Conservation (phyloP, 2,113 vertebrate genomes). For the Tautogolabrus adspersus region DNA sequence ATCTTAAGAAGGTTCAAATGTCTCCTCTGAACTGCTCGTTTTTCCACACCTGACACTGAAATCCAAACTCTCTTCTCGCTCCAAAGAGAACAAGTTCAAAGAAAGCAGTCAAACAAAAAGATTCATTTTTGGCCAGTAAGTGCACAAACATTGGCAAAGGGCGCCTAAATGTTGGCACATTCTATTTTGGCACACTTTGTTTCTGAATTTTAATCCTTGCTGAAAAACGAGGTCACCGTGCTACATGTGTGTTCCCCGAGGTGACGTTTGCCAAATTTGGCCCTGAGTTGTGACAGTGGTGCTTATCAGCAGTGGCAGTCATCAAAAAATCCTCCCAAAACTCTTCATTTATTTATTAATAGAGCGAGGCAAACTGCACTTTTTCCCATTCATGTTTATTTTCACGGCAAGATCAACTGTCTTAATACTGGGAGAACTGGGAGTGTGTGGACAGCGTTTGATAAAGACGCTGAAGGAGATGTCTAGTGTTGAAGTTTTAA, state of each 20-base stretch:
- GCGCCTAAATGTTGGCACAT: not conserved
- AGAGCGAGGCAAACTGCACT: not conserved
- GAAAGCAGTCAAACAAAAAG: not conserved
- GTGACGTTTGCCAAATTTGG: constrained; percentile 27
- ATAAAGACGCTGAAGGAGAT: too few species aligned
- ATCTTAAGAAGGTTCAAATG: not conserved
- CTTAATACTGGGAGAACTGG: too few species aligned
- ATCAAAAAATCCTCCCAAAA: not conserved
- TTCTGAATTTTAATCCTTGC: constrained; percentile 19
- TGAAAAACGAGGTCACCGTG: constrained; percentile 36
- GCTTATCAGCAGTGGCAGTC: constrained; percentile 12
- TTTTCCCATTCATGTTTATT: not conserved
- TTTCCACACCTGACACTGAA: constrained; percentile 19
- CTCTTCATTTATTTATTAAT: constrained; percentile 9
- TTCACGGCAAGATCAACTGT: not conserved
- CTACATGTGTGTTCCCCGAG: constrained; percentile 36
- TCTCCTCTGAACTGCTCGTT: not conserved
- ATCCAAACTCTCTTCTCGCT: not conserved
- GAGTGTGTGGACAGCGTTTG: too few species aligned
- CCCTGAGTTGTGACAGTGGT: constrained; percentile 26
- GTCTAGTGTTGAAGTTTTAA: too few species aligned
- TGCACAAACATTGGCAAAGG: not conserved
- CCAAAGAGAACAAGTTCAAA: not conserved
- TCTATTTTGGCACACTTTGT: constrained; percentile 9
- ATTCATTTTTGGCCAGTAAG: not conserved